Evolutionary conservation across 2,113 vertebrate genomes (phyloP), one percentile per base, ranked within the genome.

Genomic region (Lucifuga dentata): DNA sequence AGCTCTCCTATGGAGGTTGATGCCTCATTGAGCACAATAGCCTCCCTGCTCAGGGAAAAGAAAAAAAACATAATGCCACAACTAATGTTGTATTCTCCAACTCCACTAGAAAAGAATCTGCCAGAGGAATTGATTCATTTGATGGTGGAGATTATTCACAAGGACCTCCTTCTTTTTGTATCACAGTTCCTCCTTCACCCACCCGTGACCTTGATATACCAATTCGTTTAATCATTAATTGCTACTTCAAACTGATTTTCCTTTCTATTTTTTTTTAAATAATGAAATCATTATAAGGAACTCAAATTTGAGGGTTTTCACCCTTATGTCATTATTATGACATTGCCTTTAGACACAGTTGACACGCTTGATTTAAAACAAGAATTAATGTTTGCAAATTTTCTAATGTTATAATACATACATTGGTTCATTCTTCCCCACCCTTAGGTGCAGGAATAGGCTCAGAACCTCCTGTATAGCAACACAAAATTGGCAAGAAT

Each of bases 1-100:
- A 65, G 52, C 67, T 52, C 38, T 70, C 57, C 77, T 68, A 49
- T 38, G 56, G 60, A 68, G 19, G 36, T 16, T 1, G 24, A 82
- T 35, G 81, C 75, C 81, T 75, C 80, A 83, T 75, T 83, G 79
- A 81, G 53, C 75, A 53, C 62, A 68, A 73, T 57, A 38, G 82
- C 41, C 49, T 83, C 67, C 44, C 40, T 60, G 56, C 40, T 75
- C 72, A 32, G 19, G 13, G n/a, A 45, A 43, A 51, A 55, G 50
- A 74, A 44, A 48, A 3, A 20, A 44, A 19, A 43, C 8, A n/a
- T 29, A 43, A 13, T 29, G 11, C 11, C 36, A 20, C 50, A 41
- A 21, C 73, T 67, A 73, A 61, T 78, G 66, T 62, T 46, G 51
- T 53, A 58, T 65, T 49, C 40, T 63, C 32, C 23, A 52, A 35